Percentiles rank a stretch among this genome's conserved stretches.
phyloP scores from a whole-genome alignment of 1,140 invertebrate genomes.

The Leptestheria dahalacensis region DNA sequence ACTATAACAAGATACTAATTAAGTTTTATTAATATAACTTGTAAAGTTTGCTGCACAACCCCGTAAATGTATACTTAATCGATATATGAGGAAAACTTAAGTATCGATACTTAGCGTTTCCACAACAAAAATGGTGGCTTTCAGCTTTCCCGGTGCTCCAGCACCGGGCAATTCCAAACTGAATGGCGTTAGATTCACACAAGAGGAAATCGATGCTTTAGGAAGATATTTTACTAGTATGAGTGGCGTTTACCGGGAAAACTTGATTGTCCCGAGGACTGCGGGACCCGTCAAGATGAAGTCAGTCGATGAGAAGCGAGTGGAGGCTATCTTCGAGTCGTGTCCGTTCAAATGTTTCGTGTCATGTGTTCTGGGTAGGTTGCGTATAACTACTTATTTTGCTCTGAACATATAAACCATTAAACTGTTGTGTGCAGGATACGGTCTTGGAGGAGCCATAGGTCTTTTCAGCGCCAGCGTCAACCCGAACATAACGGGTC shows the following conservation, averaged over 20 bases:
- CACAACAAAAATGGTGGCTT: neutral
- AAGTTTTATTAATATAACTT: no score
- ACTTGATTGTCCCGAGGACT: conserved; percentile 58
- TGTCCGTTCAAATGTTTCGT: conserved; percentile 79
- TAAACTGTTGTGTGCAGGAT: no score
- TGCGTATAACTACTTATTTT: no score
- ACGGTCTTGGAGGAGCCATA: conserved; percentile 80
- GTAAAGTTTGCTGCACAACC: no score
- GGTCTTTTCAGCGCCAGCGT: conserved; percentile 91
- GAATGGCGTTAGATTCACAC: neutral
- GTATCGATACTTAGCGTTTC: neutral
- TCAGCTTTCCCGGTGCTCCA: neutral
- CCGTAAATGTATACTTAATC: no score
- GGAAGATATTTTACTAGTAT: conserved; percentile 49
- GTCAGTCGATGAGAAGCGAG: conserved; percentile 68
- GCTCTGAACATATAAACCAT: no score
- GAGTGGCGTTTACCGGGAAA: conserved; percentile 49
- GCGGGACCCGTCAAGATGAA: conserved; percentile 61
- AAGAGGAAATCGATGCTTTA: conserved; percentile 33
- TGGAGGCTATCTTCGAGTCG: conserved; percentile 77
- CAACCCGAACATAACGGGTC: conserved; percentile 52
- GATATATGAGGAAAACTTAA: neutral
- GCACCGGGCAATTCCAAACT: neutral
- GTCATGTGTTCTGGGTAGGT: conserved; percentile 73
- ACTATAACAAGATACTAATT: no score